Percentiles rank a stretch among this genome's conserved stretches.
Evolutionary conservation across 2,888 invertebrate species (phyloP).

Genomic region (Thecophora atra): DNA sequence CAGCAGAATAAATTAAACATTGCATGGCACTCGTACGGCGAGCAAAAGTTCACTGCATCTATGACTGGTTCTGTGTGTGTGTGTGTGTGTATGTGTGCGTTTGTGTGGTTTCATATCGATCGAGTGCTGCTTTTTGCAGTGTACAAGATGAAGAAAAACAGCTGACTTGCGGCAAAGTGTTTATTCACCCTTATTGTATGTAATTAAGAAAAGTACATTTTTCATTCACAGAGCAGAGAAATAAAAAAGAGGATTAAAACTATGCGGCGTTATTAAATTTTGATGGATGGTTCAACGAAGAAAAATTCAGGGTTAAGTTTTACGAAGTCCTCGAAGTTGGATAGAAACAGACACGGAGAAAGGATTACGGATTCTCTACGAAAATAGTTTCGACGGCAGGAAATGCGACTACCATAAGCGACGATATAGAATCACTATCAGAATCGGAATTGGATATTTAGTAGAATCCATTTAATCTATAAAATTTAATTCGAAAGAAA

Average conservation of each 20-base stretch:
- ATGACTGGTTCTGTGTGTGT: slow-evolving; percentile 7
- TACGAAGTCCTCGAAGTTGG: background rate
- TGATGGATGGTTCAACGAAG: background rate
- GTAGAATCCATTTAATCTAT: too few relatives aligned
- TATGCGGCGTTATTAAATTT: slow-evolving; percentile 1
- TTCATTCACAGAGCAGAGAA: slow-evolving; percentile 8
- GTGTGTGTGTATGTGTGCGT: slow-evolving; percentile 7
- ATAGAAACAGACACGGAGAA: background rate
- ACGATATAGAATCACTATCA: too few relatives aligned
- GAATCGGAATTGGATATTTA: too few relatives aligned
- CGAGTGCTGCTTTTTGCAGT: slow-evolving; percentile 31
- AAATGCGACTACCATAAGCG: too few relatives aligned
- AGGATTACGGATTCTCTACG: background rate
- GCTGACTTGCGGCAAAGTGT: slow-evolving; percentile 38
- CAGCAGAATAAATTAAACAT: slow-evolving; percentile 19
- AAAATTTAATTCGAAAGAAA: too few relatives aligned
- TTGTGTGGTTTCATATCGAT: slow-evolving; percentile 31
- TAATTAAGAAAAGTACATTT: slow-evolving; percentile 26
- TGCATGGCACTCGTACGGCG: slow-evolving; percentile 12
- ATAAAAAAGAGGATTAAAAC: slow-evolving; percentile 17
- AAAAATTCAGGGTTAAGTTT: too few relatives aligned
- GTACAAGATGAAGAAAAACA: slow-evolving; percentile 35
- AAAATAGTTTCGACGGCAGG: too few relatives aligned
- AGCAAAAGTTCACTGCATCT: background rate
- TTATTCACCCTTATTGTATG: slow-evolving; percentile 28